phyloP scores from a whole-genome alignment of 2,888 invertebrate species.

The Dasypolia templi region DNA sequence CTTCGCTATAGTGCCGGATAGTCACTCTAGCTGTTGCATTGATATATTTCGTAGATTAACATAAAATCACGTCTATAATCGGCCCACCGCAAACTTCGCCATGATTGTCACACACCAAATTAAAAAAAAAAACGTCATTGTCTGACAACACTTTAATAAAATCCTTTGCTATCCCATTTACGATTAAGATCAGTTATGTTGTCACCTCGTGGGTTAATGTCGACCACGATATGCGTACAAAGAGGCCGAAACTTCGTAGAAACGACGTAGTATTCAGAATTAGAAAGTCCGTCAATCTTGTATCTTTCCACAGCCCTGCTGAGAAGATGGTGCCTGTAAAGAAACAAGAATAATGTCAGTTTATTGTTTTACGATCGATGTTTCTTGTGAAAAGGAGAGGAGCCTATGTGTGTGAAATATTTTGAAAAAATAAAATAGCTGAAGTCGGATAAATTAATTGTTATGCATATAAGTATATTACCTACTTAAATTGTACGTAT shows the following conservation, averaged over 20 bases:
- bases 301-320: constrained; percentile 94
- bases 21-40: too few relatives aligned
- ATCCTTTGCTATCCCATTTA: constrained; percentile 18
- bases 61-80: not conserved
- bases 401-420: not conserved
- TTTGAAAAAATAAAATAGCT: too few relatives aligned
- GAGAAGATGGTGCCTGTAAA: constrained; percentile 93
- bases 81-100: not conserved
- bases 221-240: constrained; percentile 95
- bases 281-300: constrained; percentile 95
- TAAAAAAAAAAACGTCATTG: not conserved
- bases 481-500: too few relatives aligned
- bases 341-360: not conserved
- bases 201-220: constrained; percentile 86
- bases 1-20: too few relatives aligned
- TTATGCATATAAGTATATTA: too few relatives aligned
- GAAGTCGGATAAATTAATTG: too few relatives aligned
- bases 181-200: constrained; percentile 57
- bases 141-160: constrained; percentile 32
- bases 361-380: not conserved
- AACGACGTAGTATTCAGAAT: constrained; percentile 93
- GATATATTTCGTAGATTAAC: not conserved
- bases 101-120: not conserved
- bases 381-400: too few relatives aligned
- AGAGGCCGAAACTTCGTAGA: constrained; percentile 92